phyloP scores from a whole-genome alignment of 92 coral and sea anemone genomes.

The Actinernus sp. region DNA sequence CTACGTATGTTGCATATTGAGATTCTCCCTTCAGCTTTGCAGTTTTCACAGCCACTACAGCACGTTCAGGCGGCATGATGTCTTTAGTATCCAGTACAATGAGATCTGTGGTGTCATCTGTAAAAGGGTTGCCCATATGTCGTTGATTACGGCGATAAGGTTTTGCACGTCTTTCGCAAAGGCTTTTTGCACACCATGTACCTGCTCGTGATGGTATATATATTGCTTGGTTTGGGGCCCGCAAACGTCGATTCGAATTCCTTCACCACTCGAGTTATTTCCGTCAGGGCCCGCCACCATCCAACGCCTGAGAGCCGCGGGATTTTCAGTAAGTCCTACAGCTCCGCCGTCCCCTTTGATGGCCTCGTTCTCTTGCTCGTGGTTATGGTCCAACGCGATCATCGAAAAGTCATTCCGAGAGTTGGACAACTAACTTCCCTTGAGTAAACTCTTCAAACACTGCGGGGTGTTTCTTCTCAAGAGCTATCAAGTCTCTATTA shows the following conservation, averaged over 20 bases:
- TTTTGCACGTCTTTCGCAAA: constrained; percentile 16
- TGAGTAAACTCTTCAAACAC: constrained; percentile 1
- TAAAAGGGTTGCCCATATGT: too few species aligned
- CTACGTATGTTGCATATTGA: constrained; percentile 2
- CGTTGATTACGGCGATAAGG: constrained; percentile 4
- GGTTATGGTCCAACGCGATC: constrained; percentile 8
- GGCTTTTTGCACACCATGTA: constrained; percentile 15
- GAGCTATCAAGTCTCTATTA: constrained; percentile 5
- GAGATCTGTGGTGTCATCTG: too few species aligned
- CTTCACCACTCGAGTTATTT: too few species aligned
- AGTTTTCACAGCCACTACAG: not conserved
- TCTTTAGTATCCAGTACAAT: too few species aligned
- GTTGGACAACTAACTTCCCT: constrained; percentile 19
- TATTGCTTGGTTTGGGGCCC: not conserved
- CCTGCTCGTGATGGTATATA: constrained; percentile 2
- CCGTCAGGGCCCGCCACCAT: too few species aligned
- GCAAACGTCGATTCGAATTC: constrained; percentile 13
- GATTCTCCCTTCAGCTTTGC: constrained; percentile 8
- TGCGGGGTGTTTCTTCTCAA: constrained; percentile 11
- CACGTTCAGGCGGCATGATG: too few species aligned
- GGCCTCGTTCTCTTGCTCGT: too few species aligned
- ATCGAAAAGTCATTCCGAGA: constrained; percentile 7
- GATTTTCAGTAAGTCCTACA: too few species aligned
- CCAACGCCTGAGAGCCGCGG: too few species aligned
- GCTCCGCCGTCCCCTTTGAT: too few species aligned